phyloP scores from a whole-genome alignment of 2,113 vertebrate genomes.

The Candoia aspera region DNA sequence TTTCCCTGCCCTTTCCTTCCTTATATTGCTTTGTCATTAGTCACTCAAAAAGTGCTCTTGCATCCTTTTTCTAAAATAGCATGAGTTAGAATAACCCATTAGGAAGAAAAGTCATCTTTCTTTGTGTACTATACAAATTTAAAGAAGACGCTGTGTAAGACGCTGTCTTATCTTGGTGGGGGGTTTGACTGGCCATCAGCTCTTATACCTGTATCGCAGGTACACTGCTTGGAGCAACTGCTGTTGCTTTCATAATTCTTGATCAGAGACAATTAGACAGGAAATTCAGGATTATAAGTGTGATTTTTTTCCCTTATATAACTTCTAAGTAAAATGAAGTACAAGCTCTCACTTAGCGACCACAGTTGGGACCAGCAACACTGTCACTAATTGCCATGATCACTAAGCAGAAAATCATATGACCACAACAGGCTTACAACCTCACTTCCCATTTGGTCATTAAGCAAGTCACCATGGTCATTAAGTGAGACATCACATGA shows the following conservation, averaged over 20 bases:
- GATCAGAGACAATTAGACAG: background rate
- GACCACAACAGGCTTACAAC: background rate
- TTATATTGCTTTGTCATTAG: background rate
- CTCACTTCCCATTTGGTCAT: background rate
- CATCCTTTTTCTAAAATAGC: conserved; percentile 12
- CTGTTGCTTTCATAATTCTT: background rate
- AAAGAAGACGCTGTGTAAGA: background rate
- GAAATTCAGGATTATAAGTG: background rate
- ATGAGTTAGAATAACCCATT: background rate
- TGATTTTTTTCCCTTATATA: background rate
- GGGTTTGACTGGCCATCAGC: background rate
- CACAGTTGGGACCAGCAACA: background rate
- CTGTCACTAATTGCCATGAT: background rate
- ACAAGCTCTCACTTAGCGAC: background rate
- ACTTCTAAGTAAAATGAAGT: background rate
- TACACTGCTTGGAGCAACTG: background rate
- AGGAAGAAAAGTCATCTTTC: background rate
- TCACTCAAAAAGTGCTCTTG: conserved; percentile 3
- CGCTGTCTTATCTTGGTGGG: background rate
- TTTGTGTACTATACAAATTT: background rate
- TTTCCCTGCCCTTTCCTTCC: background rate
- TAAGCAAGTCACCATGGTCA: background rate
- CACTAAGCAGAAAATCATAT: background rate
- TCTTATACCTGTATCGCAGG: background rate
- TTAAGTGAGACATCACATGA: background rate